Evolutionary conservation across 2,797 vertebrate species (phyloP).

Genomic region (Odontamblyopus lacepedii): DNA sequence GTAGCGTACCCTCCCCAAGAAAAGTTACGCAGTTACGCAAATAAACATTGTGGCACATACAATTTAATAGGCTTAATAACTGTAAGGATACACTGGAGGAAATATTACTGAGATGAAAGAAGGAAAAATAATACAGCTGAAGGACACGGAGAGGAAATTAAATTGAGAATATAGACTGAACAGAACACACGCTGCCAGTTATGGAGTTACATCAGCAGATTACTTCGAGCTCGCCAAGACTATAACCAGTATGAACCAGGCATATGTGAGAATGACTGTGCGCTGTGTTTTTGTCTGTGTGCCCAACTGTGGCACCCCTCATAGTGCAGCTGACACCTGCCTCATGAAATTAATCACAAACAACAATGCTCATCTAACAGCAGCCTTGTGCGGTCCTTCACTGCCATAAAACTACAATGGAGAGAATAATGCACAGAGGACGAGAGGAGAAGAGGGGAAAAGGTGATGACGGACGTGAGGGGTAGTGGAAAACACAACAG

Average conservation of each 20-base stretch:
- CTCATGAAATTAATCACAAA: conserved; percentile 44
- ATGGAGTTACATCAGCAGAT: conserved; percentile 44
- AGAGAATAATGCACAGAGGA: conserved; percentile 12
- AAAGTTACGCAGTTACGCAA: neutral
- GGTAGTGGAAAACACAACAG: neutral
- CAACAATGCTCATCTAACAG: conserved; percentile 29
- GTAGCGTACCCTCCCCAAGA: too few species aligned
- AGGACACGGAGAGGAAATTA: conserved; percentile 58
- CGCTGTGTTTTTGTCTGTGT: conserved; percentile 29
- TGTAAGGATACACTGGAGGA: conserved; percentile 24
- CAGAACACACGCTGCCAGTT: conserved; percentile 48
- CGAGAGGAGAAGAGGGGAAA: neutral
- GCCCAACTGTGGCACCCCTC: conserved; percentile 40
- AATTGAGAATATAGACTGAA: conserved; percentile 53
- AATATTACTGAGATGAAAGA: conserved; percentile 35
- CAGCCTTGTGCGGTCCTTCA: conserved; percentile 19
- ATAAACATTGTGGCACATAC: conserved; percentile 15
- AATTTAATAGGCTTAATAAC: conserved; percentile 25
- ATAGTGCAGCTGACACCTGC: conserved; percentile 32
- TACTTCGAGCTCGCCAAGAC: conserved; percentile 48
- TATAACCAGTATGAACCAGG: conserved; percentile 38
- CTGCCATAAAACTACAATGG: conserved; percentile 23
- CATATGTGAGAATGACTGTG: conserved; percentile 24
- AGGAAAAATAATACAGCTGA: conserved; percentile 27
- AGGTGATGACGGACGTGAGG: neutral